Evolutionary conservation across 2,797 vertebrate genomes (phyloP).

Genomic region (Arnoldichthys spilopterus): DNA sequence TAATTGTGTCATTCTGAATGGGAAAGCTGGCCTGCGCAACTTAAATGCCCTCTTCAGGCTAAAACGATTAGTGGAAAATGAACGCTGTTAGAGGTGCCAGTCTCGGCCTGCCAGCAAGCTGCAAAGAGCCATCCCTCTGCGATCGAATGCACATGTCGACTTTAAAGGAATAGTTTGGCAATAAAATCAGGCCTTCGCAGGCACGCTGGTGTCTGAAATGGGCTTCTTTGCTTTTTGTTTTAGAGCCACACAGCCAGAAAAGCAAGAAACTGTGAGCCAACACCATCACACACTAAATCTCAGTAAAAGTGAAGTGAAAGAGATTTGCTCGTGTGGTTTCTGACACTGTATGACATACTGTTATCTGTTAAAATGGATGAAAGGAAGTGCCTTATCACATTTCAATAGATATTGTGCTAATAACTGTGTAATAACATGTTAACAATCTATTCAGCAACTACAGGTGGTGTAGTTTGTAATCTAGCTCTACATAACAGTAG

Average conservation of each 20-base stretch:
- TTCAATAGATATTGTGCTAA: no score
- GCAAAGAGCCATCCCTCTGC: background rate
- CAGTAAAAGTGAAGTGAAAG: no score
- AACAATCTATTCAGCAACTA: no score
- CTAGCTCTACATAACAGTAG: no score
- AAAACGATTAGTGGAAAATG: slow-evolving; percentile 35
- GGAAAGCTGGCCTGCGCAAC: slow-evolving; percentile 78
- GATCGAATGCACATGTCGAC: background rate
- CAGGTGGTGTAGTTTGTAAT: no score
- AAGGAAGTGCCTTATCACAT: background rate
- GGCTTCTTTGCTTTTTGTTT: background rate
- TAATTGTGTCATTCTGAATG: slow-evolving; percentile 77
- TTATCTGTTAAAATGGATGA: background rate
- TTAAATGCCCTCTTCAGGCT: slow-evolving; percentile 53
- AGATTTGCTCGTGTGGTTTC: background rate
- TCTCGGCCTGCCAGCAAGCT: background rate
- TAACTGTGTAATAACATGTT: no score
- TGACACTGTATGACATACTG: background rate
- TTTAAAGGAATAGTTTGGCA: background rate
- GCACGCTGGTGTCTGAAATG: background rate
- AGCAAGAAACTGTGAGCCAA: background rate
- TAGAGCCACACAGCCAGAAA: background rate
- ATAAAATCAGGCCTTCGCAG: no score
- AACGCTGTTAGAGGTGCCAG: slow-evolving; percentile 41
- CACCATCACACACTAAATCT: no score